phyloP scores from a whole-genome alignment of 2,113 vertebrate genomes.

The Poecile atricapillus region DNA sequence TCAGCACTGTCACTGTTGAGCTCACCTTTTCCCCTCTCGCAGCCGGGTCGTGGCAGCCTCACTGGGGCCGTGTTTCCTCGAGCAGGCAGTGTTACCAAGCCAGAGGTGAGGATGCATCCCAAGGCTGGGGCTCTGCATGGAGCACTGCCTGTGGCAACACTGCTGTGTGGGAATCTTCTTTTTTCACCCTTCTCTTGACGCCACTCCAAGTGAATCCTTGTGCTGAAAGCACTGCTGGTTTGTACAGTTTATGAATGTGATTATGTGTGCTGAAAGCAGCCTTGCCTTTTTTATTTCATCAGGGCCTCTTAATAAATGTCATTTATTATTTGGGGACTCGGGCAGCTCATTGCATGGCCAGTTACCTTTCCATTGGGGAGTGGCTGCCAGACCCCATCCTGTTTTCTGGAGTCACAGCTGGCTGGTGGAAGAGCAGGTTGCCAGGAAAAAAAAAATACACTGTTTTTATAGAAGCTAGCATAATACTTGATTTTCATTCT shows the following conservation, averaged over 20 bases:
- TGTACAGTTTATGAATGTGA: not conserved
- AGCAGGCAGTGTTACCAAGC: not conserved
- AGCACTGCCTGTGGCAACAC: not conserved
- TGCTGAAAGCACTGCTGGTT: slow-evolving; percentile 9
- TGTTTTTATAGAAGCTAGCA: not conserved
- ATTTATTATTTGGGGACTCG: not conserved
- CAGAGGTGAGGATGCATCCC: not conserved
- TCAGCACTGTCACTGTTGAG: not conserved
- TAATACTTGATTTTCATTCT: not conserved
- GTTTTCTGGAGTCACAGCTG: not conserved
- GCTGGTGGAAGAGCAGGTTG: not conserved
- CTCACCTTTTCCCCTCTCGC: not conserved
- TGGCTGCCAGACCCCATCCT: not conserved
- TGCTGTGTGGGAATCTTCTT: not conserved
- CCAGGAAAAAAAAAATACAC: not conserved
- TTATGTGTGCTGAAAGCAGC: not conserved
- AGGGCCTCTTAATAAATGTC: slow-evolving; percentile 43
- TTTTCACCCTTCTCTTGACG: not conserved
- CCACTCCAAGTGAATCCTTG: not conserved
- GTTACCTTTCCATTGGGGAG: not conserved
- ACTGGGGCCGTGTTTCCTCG: not conserved
- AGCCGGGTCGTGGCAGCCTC: not conserved
- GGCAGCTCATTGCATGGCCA: not conserved
- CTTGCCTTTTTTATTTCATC: not conserved
- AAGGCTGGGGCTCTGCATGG: not conserved